Conservation (phyloP, 1,140 invertebrate species). For the Ceratosolen fusciceps region DNA sequence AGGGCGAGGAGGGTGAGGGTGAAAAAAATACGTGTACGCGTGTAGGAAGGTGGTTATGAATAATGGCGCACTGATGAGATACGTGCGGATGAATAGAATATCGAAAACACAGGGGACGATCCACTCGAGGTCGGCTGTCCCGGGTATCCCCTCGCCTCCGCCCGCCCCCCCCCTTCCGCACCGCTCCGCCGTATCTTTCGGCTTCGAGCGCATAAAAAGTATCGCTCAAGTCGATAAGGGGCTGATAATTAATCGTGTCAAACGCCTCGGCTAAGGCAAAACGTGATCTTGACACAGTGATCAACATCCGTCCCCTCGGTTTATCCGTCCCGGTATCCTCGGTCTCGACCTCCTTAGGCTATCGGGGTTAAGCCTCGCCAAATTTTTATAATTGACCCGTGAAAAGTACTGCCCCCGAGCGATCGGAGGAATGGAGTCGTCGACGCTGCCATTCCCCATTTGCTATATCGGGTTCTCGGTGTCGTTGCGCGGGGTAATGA, state of each 20-base stretch:
- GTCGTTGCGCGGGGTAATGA: no score
- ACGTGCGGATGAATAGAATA: constrained; percentile 16
- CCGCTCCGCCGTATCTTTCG: not conserved
- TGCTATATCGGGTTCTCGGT: no score
- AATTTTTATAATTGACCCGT: not conserved
- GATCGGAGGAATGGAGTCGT: no score
- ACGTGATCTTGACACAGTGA: constrained; percentile 54
- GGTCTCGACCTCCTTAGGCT: constrained; percentile 57
- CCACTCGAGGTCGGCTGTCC: not conserved
- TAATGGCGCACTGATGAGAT: not conserved
- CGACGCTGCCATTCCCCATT: no score
- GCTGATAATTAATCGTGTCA: constrained; percentile 44
- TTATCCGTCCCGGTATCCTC: not conserved
- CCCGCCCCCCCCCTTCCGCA: not conserved
- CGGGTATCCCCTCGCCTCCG: not conserved
- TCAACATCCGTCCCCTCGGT: constrained; percentile 38
- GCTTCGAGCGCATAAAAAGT: constrained; percentile 19
- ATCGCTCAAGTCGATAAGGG: constrained; percentile 31
- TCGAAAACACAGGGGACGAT: constrained; percentile 14
- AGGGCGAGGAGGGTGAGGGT: no score
- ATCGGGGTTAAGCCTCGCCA: constrained; percentile 52
- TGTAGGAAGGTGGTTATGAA: no score
- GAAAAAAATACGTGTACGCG: no score
- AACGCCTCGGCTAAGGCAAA: constrained; percentile 38
- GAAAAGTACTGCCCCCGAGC: not conserved